These are phyloP conservation scores for Sciurus carolinensis DNA, from an alignment of 2,797 vertebrate species.

Conservation along the genomic window DNA sequence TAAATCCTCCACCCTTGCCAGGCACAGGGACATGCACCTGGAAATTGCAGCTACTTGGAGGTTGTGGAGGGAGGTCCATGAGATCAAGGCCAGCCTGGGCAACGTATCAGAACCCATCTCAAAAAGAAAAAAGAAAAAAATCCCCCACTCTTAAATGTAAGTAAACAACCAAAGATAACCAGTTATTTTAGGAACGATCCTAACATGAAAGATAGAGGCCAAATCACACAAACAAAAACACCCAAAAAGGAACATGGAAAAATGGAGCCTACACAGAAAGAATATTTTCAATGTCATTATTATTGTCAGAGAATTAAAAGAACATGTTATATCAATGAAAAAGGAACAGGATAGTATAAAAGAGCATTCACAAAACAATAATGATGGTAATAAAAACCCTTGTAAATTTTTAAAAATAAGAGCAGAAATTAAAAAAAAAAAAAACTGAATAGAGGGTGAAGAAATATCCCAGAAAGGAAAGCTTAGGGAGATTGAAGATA, in stretches of 20 bases:
- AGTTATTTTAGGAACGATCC: not conserved
- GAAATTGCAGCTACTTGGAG: not conserved
- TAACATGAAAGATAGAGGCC: not conserved
- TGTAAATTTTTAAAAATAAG: not conserved
- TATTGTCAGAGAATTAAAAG: constrained; percentile 19
- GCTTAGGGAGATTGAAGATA: not conserved
- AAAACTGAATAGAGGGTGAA: not conserved
- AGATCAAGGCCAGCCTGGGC: not conserved
- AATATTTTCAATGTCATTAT: not conserved
- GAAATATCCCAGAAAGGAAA: not conserved
- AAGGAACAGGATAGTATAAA: not conserved
- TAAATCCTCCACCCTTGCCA: not conserved
- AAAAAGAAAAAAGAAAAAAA: not conserved
- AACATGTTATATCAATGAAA: not conserved
- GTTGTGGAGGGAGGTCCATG: no score
- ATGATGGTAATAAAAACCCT: not conserved
- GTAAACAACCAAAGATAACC: not conserved
- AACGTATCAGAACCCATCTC: not conserved
- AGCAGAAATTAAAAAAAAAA: constrained; percentile 13
- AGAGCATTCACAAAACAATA: not conserved
- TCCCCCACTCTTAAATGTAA: not conserved
- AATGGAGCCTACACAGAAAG: not conserved
- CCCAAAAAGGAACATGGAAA: not conserved
- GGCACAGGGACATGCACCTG: not conserved
- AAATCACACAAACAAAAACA: not conserved